Evolutionary conservation across 2,888 invertebrate species (phyloP).

Genomic region (Suillia variegata): DNA sequence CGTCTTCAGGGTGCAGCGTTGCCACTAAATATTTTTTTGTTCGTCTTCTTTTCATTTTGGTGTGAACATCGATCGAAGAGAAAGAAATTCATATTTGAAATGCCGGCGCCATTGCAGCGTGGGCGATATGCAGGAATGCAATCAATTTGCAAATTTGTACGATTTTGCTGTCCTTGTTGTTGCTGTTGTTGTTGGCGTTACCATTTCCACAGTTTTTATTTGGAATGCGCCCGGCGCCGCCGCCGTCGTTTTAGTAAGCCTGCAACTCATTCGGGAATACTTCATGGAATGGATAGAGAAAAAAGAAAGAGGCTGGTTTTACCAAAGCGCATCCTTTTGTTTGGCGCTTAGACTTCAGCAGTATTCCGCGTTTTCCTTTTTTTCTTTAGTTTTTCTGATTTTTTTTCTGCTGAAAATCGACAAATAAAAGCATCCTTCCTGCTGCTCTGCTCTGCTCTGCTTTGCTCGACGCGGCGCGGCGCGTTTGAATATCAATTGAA

Average conservation of each 20-base stretch:
- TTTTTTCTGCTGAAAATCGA: conserved; percentile 44
- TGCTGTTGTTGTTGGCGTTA: not conserved
- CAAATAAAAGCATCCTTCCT: conserved; percentile 45
- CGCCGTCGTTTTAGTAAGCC: not conserved
- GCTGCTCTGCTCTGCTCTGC: no score
- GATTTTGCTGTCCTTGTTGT: not conserved
- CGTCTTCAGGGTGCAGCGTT: not conserved
- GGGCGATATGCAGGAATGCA: conserved; percentile 51
- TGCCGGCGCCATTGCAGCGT: conserved; percentile 31
- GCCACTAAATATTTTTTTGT: conserved; percentile 3
- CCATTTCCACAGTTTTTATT: not conserved
- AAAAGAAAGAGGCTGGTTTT: no score
- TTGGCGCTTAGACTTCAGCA: no score
- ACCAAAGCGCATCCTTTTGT: not conserved
- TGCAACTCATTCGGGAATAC: not conserved
- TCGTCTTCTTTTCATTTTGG: not conserved
- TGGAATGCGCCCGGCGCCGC: not conserved
- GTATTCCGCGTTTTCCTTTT: not conserved
- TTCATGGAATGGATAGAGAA: not conserved
- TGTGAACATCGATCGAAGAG: conserved; percentile 19
- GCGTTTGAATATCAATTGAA: conserved; percentile 53
- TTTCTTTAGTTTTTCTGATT: conserved; percentile 4
- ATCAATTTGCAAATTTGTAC: conserved; percentile 57
- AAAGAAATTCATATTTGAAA: conserved; percentile 23
- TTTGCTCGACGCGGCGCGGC: conserved; percentile 36